phyloP scores from a whole-genome alignment of 35 echinoderm and acorn worm genomes.

The Ophiothrix spiculata region DNA sequence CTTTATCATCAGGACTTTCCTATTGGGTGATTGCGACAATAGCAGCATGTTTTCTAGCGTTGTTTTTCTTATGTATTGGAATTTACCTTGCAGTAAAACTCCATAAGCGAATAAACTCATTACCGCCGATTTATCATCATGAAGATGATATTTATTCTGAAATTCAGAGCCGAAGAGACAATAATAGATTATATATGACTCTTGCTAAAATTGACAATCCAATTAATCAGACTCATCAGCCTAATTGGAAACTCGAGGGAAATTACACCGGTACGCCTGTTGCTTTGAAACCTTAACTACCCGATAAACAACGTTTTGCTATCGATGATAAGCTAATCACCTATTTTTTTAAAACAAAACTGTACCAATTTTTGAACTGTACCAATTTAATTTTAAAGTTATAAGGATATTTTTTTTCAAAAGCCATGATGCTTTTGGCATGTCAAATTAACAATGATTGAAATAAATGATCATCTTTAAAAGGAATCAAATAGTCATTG shows the following conservation, averaged over 20 bases:
- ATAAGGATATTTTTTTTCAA: too few relatives aligned
- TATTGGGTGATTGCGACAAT: background rate
- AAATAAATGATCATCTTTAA: too few relatives aligned
- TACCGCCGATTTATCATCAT: background rate
- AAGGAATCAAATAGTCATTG: too few relatives aligned
- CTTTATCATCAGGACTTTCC: background rate
- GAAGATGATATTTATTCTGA: slow-evolving; percentile 12
- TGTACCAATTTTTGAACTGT: too few relatives aligned
- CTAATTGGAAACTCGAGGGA: background rate
- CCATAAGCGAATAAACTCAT: background rate
- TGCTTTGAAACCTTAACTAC: background rate
- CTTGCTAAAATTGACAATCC: slow-evolving; percentile 8
- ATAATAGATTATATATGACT: background rate
- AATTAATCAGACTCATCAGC: background rate
- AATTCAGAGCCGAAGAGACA: background rate
- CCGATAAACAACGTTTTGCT: too few relatives aligned
- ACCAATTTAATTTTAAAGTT: too few relatives aligned
- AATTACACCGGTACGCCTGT: background rate
- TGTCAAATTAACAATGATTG: too few relatives aligned
- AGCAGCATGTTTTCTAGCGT: background rate
- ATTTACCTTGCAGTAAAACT: background rate
- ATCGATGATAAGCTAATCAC: too few relatives aligned
- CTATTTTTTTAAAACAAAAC: too few relatives aligned
- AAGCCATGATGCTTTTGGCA: too few relatives aligned
- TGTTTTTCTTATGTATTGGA: background rate